Evolutionary conservation across 2,113 vertebrate genomes (phyloP).

Genomic region (Mirounga angustirostris): DNA sequence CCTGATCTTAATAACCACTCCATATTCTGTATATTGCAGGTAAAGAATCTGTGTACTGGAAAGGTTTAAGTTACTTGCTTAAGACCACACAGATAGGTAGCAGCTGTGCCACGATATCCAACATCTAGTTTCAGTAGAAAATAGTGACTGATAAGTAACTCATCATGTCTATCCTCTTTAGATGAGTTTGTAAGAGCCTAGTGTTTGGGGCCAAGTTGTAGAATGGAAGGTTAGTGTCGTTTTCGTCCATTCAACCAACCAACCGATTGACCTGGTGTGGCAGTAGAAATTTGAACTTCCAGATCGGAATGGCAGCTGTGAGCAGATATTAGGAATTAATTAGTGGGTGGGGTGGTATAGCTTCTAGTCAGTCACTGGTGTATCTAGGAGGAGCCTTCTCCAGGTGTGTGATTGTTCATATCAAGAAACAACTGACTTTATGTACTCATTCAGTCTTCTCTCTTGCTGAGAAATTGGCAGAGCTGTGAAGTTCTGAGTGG

Average conservation of each 20-base stretch:
- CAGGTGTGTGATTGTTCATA: neutral
- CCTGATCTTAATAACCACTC: neutral
- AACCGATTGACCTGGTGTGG: neutral
- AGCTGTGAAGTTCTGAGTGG: neutral
- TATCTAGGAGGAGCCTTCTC: neutral
- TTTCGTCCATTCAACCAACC: neutral
- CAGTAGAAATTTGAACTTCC: neutral
- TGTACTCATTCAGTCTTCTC: neutral
- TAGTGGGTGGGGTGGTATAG: neutral
- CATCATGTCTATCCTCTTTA: neutral
- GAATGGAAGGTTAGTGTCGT: neutral
- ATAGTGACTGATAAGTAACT: neutral
- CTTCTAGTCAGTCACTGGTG: neutral
- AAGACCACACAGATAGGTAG: neutral
- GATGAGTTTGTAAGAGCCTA: neutral
- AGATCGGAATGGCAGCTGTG: neutral
- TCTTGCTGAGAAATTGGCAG: neutral
- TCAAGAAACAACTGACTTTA: neutral
- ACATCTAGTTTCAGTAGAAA: constrained; percentile 1
- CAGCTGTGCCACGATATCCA: neutral
- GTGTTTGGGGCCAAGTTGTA: neutral
- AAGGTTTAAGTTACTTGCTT: neutral
- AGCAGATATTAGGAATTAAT: neutral
- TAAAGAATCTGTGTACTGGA: neutral
- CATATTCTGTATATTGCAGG: neutral